phyloP scores from a whole-genome alignment of 2,888 invertebrate species.

The Gymnosoma rotundatum region DNA sequence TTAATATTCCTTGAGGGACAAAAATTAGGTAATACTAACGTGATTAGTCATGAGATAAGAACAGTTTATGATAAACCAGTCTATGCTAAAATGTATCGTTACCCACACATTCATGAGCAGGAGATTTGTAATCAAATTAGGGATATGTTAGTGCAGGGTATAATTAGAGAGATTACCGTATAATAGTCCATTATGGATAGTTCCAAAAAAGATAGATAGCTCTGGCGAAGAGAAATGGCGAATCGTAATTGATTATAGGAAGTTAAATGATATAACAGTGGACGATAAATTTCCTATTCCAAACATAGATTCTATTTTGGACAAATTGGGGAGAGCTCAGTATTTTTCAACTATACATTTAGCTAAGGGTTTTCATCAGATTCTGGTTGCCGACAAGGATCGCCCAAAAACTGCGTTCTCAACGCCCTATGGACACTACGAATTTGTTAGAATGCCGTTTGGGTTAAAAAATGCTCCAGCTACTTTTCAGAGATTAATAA shows the following conservation, averaged over 20 bases:
- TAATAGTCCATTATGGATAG: slow-evolving; percentile 10
- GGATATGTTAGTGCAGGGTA: background rate
- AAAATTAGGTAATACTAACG: slow-evolving; percentile 5
- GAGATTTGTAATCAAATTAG: slow-evolving; percentile 12
- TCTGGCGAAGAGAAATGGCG: slow-evolving; percentile 1
- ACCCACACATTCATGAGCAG: slow-evolving; percentile 16
- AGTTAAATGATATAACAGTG: background rate
- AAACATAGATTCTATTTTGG: background rate
- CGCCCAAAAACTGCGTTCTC: too few relatives aligned
- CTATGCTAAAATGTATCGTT: slow-evolving; percentile 24
- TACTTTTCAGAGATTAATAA: too few relatives aligned
- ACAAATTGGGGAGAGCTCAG: background rate
- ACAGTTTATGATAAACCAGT: slow-evolving; percentile 16
- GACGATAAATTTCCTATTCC: background rate
- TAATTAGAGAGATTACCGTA: background rate
- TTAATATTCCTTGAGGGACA: slow-evolving; percentile 33
- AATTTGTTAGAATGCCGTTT: too few relatives aligned
- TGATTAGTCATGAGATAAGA: slow-evolving; percentile 26
- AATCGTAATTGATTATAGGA: slow-evolving; percentile 7
- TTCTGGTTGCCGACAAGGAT: too few relatives aligned
- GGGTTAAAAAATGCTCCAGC: too few relatives aligned
- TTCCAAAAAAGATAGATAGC: slow-evolving; percentile 8
- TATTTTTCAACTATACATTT: slow-evolving; percentile 3
- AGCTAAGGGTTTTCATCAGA: too few relatives aligned
- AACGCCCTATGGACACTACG: too few relatives aligned